Evolutionary conservation across 2,797 vertebrate species (phyloP).

Genomic region (Clarias laeviceps): DNA sequence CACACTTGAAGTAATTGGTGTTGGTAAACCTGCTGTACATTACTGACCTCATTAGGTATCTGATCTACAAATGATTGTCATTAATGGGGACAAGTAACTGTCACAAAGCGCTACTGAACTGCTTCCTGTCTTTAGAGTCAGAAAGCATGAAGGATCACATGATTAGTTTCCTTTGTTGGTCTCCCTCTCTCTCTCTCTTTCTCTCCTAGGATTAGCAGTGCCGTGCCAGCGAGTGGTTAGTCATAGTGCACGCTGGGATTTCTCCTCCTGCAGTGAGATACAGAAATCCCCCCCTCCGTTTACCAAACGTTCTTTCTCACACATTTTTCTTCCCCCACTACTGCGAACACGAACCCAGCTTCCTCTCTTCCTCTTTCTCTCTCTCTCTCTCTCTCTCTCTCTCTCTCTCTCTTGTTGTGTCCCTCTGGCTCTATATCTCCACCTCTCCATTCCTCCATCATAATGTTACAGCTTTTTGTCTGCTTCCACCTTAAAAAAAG

Average conservation of each 20-base stretch:
- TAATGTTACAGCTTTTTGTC: neutral
- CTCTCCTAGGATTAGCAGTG: neutral
- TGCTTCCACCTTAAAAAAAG: neutral
- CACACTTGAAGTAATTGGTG: neutral
- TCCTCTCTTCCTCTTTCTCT: constrained; percentile 18
- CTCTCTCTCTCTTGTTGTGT: neutral
- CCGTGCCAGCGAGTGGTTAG: constrained; percentile 9
- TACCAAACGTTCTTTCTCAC: constrained; percentile 32
- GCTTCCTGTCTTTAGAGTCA: constrained; percentile 1
- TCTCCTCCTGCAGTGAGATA: constrained; percentile 6
- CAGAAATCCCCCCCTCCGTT: constrained; percentile 19
- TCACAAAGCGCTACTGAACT: neutral
- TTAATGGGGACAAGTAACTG: too few relatives aligned
- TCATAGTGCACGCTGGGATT: constrained; percentile 26
- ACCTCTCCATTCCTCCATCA: neutral
- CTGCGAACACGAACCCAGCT: neutral
- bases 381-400: neutral
- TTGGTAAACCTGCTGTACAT: neutral
- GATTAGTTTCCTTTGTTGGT: too few relatives aligned
- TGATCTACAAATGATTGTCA: neutral
- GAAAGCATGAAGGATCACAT: too few relatives aligned
- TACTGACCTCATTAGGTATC: neutral
- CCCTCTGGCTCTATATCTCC: neutral
- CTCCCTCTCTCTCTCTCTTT: too few relatives aligned
- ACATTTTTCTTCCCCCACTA: neutral